phyloP scores from a whole-genome alignment of 1,140 invertebrate genomes.

The Drosophila miranda region DNA sequence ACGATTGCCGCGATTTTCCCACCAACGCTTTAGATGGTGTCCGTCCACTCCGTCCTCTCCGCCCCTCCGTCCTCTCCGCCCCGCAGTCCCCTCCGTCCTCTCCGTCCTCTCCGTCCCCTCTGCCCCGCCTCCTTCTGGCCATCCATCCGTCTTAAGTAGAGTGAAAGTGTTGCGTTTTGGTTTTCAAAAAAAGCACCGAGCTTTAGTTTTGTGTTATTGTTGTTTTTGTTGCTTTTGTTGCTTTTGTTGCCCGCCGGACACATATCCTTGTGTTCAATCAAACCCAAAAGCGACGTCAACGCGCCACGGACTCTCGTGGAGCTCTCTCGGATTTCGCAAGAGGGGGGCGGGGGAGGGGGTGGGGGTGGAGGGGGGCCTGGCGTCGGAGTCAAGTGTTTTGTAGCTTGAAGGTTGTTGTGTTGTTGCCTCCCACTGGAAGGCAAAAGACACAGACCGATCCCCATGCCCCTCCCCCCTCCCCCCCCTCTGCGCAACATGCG shows the following conservation, averaged over 20 bases:
- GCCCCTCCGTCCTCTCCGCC: too few relatives aligned
- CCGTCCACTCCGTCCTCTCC: slow-evolving; percentile 4
- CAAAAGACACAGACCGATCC: not conserved
- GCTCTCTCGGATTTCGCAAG: not conserved
- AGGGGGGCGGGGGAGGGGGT: too few relatives aligned
- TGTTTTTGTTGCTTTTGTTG: slow-evolving; percentile 1
- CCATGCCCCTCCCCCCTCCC: not conserved
- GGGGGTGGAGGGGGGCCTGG: slow-evolving; percentile 1
- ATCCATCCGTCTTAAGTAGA: slow-evolving; percentile 76
- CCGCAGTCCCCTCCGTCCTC: slow-evolving; percentile 25
- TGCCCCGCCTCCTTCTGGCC: slow-evolving; percentile 8
- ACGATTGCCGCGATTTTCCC: slow-evolving; percentile 70
- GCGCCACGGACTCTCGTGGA: slow-evolving; percentile 19
- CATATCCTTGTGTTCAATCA: slow-evolving; percentile 82
- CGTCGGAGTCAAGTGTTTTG: slow-evolving; percentile 74
- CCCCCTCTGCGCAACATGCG: slow-evolving; percentile 50
- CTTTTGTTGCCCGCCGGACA: slow-evolving; percentile 60
- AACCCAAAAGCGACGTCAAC: slow-evolving; percentile 76
- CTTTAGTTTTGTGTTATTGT: too few relatives aligned
- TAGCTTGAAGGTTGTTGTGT: slow-evolving; percentile 74
- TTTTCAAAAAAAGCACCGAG: slow-evolving; percentile 39
- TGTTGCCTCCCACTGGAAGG: slow-evolving; percentile 56
- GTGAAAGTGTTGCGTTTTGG: slow-evolving; percentile 81
- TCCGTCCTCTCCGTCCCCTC: too few relatives aligned
- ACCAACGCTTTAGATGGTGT: slow-evolving; percentile 75